A percentile compares a stretch with the other conserved stretches of the same genome.
Conservation (phyloP, 2,113 vertebrate genomes). For the Xiphias gladius region DNA sequence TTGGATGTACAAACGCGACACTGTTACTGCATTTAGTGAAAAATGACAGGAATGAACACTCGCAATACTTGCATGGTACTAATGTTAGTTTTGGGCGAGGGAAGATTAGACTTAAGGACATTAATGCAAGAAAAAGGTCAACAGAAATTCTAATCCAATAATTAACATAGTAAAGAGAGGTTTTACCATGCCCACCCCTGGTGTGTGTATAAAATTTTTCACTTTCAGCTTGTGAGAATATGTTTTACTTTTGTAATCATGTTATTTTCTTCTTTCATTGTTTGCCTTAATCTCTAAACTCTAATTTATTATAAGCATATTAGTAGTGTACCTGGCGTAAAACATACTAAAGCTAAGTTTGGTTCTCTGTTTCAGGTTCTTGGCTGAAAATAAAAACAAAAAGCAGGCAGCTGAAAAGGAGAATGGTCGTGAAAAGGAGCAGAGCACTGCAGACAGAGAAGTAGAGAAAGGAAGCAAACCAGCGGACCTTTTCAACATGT, state of each 20-base stretch:
- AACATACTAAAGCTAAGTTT: constrained; percentile 9
- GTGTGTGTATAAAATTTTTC: neutral
- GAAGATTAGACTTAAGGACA: neutral
- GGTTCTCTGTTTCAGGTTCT: constrained; percentile 86
- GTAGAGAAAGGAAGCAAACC: constrained; percentile 90
- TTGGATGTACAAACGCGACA: neutral
- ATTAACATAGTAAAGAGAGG: neutral
- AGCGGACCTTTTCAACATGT: constrained; percentile 83
- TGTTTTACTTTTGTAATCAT: neutral
- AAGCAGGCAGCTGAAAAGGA: constrained; percentile 84
- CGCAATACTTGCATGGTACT: too few relatives aligned
- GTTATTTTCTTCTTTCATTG: constrained; percentile 1
- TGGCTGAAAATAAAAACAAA: constrained; percentile 92
- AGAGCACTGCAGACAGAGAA: constrained; percentile 68
- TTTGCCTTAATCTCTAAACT: neutral
- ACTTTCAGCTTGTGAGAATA: neutral
- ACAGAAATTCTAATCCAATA: neutral
- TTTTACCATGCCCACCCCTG: constrained; percentile 12
- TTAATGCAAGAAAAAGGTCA: neutral
- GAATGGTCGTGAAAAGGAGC: constrained; percentile 86
- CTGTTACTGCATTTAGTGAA: neutral
- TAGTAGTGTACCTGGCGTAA: neutral
- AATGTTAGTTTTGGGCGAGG: too few relatives aligned
- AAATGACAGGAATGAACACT: neutral
- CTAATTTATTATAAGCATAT: neutral